phyloP scores from a whole-genome alignment of 2,888 invertebrate species.

The Pyrrhia umbra region DNA sequence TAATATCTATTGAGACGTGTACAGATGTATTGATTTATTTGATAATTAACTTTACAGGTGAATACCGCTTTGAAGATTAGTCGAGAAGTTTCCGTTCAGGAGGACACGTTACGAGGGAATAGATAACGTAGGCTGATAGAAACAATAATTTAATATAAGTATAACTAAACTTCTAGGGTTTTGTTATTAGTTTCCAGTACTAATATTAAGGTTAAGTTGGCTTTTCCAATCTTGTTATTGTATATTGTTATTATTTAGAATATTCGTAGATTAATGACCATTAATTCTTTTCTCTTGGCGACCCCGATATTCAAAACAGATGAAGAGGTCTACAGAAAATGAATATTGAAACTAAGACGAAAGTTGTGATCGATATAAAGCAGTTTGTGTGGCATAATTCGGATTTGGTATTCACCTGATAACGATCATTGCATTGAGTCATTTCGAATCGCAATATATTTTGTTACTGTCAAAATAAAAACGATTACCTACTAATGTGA shows the following conservation, averaged over 20 bases:
- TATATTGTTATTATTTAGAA: conserved; percentile 3
- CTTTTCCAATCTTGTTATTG: conserved; percentile 24
- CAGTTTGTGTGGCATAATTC: no score
- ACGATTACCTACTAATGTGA: background rate
- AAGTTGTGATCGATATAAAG: no score
- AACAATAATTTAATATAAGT: conserved; percentile 46
- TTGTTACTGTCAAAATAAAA: background rate
- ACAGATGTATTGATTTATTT: conserved; percentile 30
- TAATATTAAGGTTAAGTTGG: conserved; percentile 26
- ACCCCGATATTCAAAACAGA: no score
- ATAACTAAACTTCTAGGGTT: conserved; percentile 25
- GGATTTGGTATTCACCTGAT: background rate
- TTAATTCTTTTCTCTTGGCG: no score
- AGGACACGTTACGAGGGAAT: conserved; percentile 20
- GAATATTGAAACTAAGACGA: no score
- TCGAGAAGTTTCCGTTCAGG: conserved; percentile 27
- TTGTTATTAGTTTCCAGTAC: conserved; percentile 32
- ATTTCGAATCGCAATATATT: background rate
- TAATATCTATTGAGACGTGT: conserved; percentile 39
- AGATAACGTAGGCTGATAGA: conserved; percentile 5
- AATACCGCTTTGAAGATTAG: conserved; percentile 33
- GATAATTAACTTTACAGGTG: conserved; percentile 32
- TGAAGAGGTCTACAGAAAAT: no score
- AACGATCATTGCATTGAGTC: background rate
- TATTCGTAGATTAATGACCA: background rate